These are phyloP conservation scores for Drosophila fulvimacula DNA, from an alignment of 2,888 invertebrate species.

Conservation along the genomic window DNA sequence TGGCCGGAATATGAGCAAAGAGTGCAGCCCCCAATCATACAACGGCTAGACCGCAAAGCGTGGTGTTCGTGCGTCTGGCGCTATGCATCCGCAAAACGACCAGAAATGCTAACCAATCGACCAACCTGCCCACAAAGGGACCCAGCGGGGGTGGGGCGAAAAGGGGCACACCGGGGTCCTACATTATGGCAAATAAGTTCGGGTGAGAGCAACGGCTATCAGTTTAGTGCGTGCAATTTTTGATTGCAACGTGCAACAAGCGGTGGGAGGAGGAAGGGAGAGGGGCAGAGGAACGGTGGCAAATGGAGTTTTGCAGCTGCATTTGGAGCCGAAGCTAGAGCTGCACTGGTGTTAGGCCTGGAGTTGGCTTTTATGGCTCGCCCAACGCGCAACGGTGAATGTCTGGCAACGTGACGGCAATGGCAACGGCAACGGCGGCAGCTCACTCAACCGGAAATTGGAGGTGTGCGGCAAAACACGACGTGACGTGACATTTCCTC, in stretches of 20 bases:
- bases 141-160: background rate
- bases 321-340: slow-evolving; percentile 2
- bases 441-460: slow-evolving; percentile 83
- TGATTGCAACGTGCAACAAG: slow-evolving; percentile 60
- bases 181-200: slow-evolving; percentile 29
- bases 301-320: slow-evolving; percentile 10
- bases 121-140: slow-evolving; percentile 35
- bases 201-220: slow-evolving; percentile 33
- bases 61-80: slow-evolving; percentile 53
- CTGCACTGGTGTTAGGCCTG: slow-evolving; percentile 3
- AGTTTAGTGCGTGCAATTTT: slow-evolving; percentile 72
- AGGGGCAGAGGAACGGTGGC: background rate
- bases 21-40: slow-evolving; percentile 31
- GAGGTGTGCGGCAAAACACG: slow-evolving; percentile 85
- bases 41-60: slow-evolving; percentile 58
- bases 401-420: slow-evolving; percentile 29
- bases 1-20: background rate
- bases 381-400: slow-evolving; percentile 42
- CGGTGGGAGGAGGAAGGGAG: background rate
- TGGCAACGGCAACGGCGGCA: slow-evolving; percentile 48
- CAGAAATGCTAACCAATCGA: slow-evolving; percentile 62
- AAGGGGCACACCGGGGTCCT: background rate
- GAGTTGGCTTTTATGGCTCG: slow-evolving; percentile 33
- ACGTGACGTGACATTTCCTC: slow-evolving; percentile 85
- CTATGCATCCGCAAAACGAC: slow-evolving; percentile 67